Conservation (phyloP, 2,888 invertebrate genomes). For the Choreutis nemorana region DNA sequence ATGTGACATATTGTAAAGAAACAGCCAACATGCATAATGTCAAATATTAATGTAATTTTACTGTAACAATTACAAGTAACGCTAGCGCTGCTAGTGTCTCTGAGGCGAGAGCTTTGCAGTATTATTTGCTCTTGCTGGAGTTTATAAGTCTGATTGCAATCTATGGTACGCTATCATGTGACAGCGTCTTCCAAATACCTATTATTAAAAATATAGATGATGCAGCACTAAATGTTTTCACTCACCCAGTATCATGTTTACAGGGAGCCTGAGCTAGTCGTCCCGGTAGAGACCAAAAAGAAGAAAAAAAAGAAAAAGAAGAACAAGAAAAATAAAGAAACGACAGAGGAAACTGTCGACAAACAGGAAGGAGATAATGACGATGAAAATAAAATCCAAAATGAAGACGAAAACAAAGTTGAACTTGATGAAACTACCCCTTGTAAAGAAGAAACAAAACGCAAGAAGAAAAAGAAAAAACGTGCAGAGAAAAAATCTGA, state of each 20-base stretch:
- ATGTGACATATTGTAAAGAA: no score
- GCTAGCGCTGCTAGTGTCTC: no score
- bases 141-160: no score
- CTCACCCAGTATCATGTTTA: constrained; percentile 13
- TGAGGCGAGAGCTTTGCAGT: no score
- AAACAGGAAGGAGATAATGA: constrained; percentile 13
- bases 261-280: constrained; percentile 44
- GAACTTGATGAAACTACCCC: constrained; percentile 6
- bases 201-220: no score
- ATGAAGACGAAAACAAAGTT: constrained; percentile 10
- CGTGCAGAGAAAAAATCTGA: constrained; percentile 1
- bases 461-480: constrained; percentile 5
- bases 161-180: no score
- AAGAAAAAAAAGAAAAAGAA: constrained; percentile 49
- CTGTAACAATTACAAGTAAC: no score
- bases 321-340: constrained; percentile 29
- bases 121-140: no score
- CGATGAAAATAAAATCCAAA: constrained; percentile 11
- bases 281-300: constrained; percentile 28
- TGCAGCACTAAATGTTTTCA: no score
- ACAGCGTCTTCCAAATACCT: no score
- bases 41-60: no score
- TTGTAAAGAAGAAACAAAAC: constrained; percentile 14
- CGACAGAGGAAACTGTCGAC: constrained; percentile 3
- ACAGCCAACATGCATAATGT: no score